A percentile compares a stretch with the other conserved stretches of the same genome.
Evolutionary conservation across 2,113 vertebrate species (phyloP).

Genomic region (Hyperopisus bebe): DNA sequence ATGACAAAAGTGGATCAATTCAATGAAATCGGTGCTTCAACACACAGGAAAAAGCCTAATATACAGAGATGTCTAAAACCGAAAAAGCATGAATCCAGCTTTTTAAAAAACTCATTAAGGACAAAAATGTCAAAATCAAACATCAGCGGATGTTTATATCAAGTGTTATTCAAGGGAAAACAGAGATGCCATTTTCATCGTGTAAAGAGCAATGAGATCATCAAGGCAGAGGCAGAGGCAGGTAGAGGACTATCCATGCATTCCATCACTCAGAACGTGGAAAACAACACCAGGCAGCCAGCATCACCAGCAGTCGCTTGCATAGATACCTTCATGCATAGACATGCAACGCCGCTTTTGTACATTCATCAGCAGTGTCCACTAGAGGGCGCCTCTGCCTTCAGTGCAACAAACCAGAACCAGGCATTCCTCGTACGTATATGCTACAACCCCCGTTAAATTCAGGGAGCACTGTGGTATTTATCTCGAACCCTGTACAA

Average conservation of each 20-base stretch:
- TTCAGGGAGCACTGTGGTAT: neutral
- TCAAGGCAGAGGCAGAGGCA: slow-evolving; percentile 60
- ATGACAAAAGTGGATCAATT: neutral
- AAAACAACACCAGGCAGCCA: slow-evolving; percentile 35
- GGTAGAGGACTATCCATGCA: slow-evolving; percentile 57
- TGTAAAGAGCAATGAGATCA: slow-evolving; percentile 29
- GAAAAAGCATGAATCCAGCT: neutral
- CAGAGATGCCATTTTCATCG: neutral
- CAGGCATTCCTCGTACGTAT: neutral
- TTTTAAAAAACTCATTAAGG: neutral
- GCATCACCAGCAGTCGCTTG: slow-evolving; percentile 58
- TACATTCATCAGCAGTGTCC: slow-evolving; percentile 23
- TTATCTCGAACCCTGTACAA: neutral
- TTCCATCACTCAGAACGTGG: slow-evolving; percentile 49
- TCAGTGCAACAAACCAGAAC: neutral
- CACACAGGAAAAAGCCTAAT: neutral
- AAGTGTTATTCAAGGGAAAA: neutral
- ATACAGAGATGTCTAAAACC: neutral
- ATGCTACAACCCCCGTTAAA: neutral
- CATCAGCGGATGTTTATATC: neutral
- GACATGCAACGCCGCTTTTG: slow-evolving; percentile 58
- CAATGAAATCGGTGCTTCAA: neutral
- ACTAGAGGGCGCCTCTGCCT: neutral
- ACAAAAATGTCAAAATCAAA: neutral
- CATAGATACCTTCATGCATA: slow-evolving; percentile 81